phyloP scores from a whole-genome alignment of 2,797 vertebrate species.

The Carduelis carduelis region DNA sequence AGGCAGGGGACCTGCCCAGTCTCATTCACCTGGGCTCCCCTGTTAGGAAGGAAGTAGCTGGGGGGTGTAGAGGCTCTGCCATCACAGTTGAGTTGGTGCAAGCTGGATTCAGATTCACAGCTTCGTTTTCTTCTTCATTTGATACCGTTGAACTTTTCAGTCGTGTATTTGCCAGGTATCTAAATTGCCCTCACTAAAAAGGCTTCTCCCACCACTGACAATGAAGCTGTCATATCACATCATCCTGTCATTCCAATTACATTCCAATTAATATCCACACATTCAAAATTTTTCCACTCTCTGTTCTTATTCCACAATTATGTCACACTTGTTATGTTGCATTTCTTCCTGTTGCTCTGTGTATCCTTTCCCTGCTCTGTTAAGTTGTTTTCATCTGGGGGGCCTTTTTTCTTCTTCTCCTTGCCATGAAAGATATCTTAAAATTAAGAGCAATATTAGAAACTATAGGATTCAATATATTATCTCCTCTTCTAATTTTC shows the following conservation, averaged over 20 bases:
- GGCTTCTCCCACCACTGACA: neutral
- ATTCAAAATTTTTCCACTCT: neutral
- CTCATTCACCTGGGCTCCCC: neutral
- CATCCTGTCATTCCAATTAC: neutral
- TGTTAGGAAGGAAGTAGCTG: too few relatives aligned
- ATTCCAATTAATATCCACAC: neutral
- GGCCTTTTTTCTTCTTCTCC: neutral
- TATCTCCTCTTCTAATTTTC: neutral
- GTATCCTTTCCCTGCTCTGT: neutral
- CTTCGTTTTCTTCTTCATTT: neutral
- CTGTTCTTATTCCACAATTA: neutral
- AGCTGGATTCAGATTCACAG: neutral
- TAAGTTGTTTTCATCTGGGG: neutral
- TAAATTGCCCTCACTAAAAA: neutral
- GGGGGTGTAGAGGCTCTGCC: rapidly evolving
- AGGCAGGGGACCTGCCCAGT: neutral
- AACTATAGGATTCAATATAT: neutral
- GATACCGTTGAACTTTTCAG: neutral
- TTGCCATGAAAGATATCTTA: neutral
- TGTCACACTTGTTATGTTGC: neutral
- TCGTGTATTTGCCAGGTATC: neutral
- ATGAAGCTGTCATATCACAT: neutral
- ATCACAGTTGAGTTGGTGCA: neutral
- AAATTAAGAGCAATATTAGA: neutral
- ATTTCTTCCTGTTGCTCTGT: neutral